These are phyloP conservation scores for Tetramorium bicarinatum DNA, from an alignment of 2,888 invertebrate species.

Conservation along the genomic window DNA sequence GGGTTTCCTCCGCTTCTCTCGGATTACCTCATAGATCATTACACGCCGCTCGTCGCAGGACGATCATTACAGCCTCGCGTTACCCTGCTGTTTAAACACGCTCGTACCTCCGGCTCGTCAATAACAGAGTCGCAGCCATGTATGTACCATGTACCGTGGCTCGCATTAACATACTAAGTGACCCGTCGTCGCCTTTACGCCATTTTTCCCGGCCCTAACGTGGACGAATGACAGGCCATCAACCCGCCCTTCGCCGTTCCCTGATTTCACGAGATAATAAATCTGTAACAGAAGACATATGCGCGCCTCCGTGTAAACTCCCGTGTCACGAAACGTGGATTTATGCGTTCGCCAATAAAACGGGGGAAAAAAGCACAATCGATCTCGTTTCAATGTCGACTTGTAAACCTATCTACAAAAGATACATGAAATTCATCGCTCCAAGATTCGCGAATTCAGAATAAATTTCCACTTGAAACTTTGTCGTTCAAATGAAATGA, in stretches of 20 bases:
- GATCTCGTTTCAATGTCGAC: not conserved
- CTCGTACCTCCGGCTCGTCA: conserved; percentile 2
- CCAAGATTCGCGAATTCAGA: not conserved
- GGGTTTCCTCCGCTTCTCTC: not conserved
- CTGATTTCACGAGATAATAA: conserved; percentile 63
- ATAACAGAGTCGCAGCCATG: not conserved
- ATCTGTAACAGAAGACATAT: conserved; percentile 69
- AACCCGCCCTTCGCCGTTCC: conserved; percentile 63
- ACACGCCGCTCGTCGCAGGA: not conserved
- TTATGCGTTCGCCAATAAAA: not conserved
- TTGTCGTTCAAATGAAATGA: not conserved
- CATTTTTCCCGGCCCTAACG: conserved; percentile 58
- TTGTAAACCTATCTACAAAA: not conserved
- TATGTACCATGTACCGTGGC: not conserved
- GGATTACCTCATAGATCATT: conserved; percentile 35
- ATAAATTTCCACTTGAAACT: not conserved
- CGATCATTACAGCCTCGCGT: conserved; percentile 32
- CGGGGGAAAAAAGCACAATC: not conserved
- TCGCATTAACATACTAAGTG: conserved; percentile 51
- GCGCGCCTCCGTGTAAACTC: not conserved
- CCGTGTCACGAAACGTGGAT: conserved; percentile 3
- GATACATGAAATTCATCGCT: not conserved
- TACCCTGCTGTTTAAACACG: conserved; percentile 43
- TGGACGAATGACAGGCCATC: conserved; percentile 57
- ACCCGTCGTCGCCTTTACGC: conserved; percentile 25